These are phyloP conservation scores for Orthosia gracilis DNA, from an alignment of 2,888 invertebrate genomes.

Conservation along the genomic window DNA sequence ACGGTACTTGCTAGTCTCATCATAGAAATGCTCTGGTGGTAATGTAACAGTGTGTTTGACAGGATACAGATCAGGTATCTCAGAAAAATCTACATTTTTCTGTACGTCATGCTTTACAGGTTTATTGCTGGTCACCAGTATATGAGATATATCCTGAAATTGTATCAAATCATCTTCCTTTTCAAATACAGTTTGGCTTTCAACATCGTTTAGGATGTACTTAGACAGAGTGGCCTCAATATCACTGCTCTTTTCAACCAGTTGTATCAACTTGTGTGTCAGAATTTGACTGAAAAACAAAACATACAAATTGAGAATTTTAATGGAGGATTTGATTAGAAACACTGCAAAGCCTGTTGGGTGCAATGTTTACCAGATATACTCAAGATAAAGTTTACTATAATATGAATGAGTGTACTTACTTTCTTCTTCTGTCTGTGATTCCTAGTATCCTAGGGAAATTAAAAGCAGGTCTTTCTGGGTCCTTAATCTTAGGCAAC, in stretches of 20 bases:
- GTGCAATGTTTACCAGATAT: not conserved
- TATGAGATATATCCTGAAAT: slow-evolving; percentile 92
- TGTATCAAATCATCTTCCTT: slow-evolving; percentile 92
- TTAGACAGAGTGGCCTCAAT: slow-evolving; percentile 89
- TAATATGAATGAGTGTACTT: slow-evolving; percentile 71
- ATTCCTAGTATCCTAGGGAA: slow-evolving; percentile 95
- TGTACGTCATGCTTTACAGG: slow-evolving; percentile 91
- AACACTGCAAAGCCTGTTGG: too few relatives aligned
- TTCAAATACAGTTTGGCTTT: slow-evolving; percentile 90
- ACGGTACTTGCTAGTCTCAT: slow-evolving; percentile 93
- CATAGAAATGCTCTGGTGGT: slow-evolving; percentile 92
- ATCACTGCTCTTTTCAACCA: slow-evolving; percentile 93
- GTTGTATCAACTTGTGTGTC: slow-evolving; percentile 92
- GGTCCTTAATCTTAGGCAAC: slow-evolving; percentile 94
- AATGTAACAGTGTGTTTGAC: slow-evolving; percentile 94
- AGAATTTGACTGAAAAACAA: slow-evolving; percentile 92
- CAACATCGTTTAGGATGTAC: slow-evolving; percentile 91
- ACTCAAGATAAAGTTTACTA: not conserved
- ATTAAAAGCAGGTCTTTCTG: slow-evolving; percentile 93
- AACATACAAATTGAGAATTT: not conserved
- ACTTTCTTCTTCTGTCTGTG: slow-evolving; percentile 93
- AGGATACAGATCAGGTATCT: slow-evolving; percentile 94
- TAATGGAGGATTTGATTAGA: too few relatives aligned
- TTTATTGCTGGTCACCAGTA: slow-evolving; percentile 92
- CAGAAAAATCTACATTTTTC: slow-evolving; percentile 87